These are phyloP conservation scores for Philopotamus ludificatus DNA, from an alignment of 1,140 invertebrate species.

Conservation along the genomic window DNA sequence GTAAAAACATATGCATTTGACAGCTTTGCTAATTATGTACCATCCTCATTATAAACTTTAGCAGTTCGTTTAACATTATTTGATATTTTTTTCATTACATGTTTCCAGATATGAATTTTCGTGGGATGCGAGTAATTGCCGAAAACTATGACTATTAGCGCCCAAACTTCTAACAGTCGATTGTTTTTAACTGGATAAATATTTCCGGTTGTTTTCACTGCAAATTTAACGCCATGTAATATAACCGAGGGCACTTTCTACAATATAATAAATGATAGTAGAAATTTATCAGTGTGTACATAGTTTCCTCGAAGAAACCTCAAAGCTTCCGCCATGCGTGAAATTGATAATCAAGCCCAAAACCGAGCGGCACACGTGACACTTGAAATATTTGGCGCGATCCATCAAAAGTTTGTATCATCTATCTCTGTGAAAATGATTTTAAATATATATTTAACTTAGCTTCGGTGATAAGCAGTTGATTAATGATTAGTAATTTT, in stretches of 20 bases:
- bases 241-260: not conserved
- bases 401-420: slow-evolving; percentile 26
- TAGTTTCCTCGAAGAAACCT: not conserved
- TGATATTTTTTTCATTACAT: too few relatives aligned
- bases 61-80: too few relatives aligned
- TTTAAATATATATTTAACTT: slow-evolving; percentile 2
- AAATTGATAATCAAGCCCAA: slow-evolving; percentile 12
- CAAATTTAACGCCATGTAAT: too few relatives aligned
- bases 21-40: too few relatives aligned
- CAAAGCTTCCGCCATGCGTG: slow-evolving; percentile 9
- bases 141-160: too few relatives aligned
- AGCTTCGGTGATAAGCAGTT: not conserved
- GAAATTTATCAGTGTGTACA: not conserved
- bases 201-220: too few relatives aligned
- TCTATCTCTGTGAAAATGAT: slow-evolving; percentile 14
- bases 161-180: too few relatives aligned
- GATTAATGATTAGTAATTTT: slow-evolving; percentile 12
- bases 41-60: too few relatives aligned
- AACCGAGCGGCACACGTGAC: slow-evolving; percentile 9
- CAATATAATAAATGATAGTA: not conserved
- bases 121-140: too few relatives aligned
- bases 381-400: slow-evolving; percentile 21
- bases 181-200: too few relatives aligned
- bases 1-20: too few relatives aligned
- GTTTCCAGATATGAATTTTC: too few relatives aligned